Conservation (phyloP, 1,140 invertebrate species). For the Lasioglossum baleicum region DNA sequence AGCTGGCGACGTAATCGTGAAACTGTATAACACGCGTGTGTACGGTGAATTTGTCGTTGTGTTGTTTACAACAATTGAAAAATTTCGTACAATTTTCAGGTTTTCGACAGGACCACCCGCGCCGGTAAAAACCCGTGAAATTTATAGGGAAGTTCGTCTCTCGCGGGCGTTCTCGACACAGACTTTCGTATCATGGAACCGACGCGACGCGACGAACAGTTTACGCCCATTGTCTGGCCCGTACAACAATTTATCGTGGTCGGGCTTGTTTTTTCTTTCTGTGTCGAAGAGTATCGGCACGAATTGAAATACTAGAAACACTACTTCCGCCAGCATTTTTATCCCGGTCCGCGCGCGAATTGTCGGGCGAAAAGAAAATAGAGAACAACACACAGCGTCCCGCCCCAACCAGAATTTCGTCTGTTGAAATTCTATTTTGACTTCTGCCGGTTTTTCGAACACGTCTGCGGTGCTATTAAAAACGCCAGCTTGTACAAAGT, state of each 20-base stretch:
- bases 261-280: slow-evolving; percentile 29
- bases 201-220: slow-evolving; percentile 23
- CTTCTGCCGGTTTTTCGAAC: background rate
- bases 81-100: background rate
- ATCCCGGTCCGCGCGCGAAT: background rate
- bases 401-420: background rate
- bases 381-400: no score
- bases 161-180: background rate
- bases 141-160: slow-evolving; percentile 13
- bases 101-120: background rate
- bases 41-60: no score
- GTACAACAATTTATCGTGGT: slow-evolving; percentile 41
- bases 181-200: slow-evolving; percentile 17
- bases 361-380: background rate
- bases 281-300: slow-evolving; percentile 37
- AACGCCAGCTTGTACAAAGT: background rate
- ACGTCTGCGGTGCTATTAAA: background rate
- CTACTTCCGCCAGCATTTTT: slow-evolving; percentile 13
- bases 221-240: slow-evolving; percentile 37
- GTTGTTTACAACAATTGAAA: no score
- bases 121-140: no score
- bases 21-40: background rate
- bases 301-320: slow-evolving; percentile 44
- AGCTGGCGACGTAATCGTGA: background rate
- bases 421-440: slow-evolving; percentile 10